phyloP scores from a whole-genome alignment of 2,113 vertebrate genomes.

The Gracilinanus agilis region DNA sequence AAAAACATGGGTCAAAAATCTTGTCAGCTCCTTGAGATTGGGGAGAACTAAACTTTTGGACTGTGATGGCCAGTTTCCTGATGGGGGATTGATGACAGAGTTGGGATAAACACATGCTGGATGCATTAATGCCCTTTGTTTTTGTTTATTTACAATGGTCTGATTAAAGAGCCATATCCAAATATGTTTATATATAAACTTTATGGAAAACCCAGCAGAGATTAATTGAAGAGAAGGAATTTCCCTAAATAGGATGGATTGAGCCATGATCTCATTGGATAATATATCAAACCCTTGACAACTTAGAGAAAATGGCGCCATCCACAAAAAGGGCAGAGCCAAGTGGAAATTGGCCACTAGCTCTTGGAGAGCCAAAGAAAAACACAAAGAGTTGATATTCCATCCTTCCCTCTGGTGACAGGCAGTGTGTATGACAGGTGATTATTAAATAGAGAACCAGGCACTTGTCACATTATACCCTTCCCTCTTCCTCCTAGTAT shows the following conservation, averaged over 20 bases:
- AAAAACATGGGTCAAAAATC: neutral
- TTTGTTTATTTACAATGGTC: neutral
- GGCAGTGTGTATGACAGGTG: neutral
- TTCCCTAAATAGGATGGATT: neutral
- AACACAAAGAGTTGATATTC: neutral
- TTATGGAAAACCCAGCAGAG: neutral
- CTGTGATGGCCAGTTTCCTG: neutral
- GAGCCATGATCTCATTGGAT: neutral
- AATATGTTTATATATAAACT: neutral
- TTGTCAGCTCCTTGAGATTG: neutral
- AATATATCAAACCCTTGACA: neutral
- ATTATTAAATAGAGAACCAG: conserved; percentile 36
- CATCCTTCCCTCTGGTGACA: neutral
- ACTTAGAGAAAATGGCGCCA: neutral
- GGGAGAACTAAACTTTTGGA: neutral
- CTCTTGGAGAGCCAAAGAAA: neutral
- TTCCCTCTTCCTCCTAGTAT: neutral
- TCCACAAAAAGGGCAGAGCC: neutral
- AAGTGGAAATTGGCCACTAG: neutral
- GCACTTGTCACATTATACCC: conserved; percentile 33
- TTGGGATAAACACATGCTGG: neutral
- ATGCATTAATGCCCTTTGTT: neutral
- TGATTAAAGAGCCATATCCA: neutral
- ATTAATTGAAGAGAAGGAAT: neutral
- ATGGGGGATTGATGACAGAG: neutral